These are phyloP conservation scores for Charaxes varanes DNA, from an alignment of 1,140 invertebrate species.

Conservation along the genomic window DNA sequence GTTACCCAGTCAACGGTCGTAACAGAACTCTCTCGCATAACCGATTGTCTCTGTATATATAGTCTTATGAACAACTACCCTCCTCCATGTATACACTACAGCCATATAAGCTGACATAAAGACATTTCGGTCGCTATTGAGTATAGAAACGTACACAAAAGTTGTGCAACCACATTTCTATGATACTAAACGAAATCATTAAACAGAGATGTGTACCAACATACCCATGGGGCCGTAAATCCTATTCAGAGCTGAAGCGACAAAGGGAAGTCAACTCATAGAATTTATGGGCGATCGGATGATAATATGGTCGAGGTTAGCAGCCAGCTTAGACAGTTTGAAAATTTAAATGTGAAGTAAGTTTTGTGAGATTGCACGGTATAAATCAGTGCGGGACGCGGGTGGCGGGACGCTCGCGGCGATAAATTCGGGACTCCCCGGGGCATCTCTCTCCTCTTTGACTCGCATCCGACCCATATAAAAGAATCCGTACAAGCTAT, in stretches of 20 bases:
- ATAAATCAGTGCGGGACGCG: constrained; percentile 63
- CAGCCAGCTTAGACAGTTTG: constrained; percentile 72
- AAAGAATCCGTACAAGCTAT: too few species aligned
- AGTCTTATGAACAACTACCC: too few species aligned
- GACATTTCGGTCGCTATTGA: too few species aligned
- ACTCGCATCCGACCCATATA: too few species aligned
- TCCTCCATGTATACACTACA: too few species aligned
- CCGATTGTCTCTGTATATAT: too few species aligned
- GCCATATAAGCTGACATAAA: too few species aligned
- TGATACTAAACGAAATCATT: constrained; percentile 1
- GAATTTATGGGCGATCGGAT: constrained; percentile 74
- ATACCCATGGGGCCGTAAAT: constrained; percentile 59
- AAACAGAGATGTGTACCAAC: constrained; percentile 29
- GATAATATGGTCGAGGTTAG: constrained; percentile 72
- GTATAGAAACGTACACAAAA: too few species aligned
- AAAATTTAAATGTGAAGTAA: constrained; percentile 74
- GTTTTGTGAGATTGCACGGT: constrained; percentile 71
- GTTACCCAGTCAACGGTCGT: too few species aligned
- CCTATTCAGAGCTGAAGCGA: constrained; percentile 54
- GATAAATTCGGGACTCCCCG: constrained; percentile 68
- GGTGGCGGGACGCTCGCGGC: constrained; percentile 31
- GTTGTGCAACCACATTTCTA: not conserved
- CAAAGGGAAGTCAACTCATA: constrained; percentile 68
- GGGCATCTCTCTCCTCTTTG: constrained; percentile 59
- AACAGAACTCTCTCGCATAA: too few species aligned